Evolutionary conservation across 1,140 invertebrate genomes (phyloP), one percentile per base, ranked within the genome.

Genomic region (Drosophila elegans): DNA sequence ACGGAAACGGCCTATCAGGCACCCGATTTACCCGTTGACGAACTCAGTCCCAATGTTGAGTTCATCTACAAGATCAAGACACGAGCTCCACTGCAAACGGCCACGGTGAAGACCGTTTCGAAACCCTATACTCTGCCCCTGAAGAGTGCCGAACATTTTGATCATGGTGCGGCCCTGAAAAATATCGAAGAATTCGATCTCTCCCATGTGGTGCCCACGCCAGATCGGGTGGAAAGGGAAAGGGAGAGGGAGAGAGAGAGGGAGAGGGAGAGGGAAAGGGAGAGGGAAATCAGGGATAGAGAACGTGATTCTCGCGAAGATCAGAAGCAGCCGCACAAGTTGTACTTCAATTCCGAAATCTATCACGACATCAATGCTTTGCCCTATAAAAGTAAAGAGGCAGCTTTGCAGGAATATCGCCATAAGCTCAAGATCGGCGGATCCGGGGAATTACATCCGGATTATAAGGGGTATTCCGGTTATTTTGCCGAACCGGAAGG

Each of bases 11-110:
- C 83, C 3, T 91, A 91, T 16, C 86, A 90, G 52, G 74, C 80
- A 1, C 80, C 86, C 1, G 90, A 91, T 7, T 44, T 90, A 0
- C 56, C 71, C 0, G 49, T 74, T 0, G 90, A 91, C 10, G 55
- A 81, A 3, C 41, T 92, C 0, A 60, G 75, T 0, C 91, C 90
- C 12, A 92, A 92, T 27, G 89, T 92, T 11, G 91, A 92, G 53
- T 92, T 92, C 44, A 90, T 92, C 10, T 92, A 92, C 16, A 92
- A 92, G 44, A 92, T 92, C 16, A 92, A 92, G 46, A 92, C 91
- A 6, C 72, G 91, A 1, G 82, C 91, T 0, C 91, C 91, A 0
- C 46, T 92, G 12, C 90, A 92, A 25, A 91, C 91, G n/a, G 90
- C 90, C 44, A 91, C 86, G 0, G 90, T 91, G 12, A 91, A 91